phyloP scores from a whole-genome alignment of 2,888 invertebrate genomes.

The Notodonta ziczac region DNA sequence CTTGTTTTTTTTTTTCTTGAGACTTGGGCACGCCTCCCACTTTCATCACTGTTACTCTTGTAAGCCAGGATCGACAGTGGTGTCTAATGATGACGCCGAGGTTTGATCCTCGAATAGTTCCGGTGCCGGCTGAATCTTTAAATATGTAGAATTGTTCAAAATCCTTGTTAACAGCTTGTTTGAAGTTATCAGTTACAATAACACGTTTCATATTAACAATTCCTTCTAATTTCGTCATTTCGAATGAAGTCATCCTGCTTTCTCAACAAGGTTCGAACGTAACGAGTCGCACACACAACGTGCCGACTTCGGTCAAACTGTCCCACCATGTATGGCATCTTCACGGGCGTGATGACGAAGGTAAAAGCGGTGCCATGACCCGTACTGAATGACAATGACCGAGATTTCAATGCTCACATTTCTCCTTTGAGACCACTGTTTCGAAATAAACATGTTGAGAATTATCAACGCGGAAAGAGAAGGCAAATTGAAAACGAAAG shows the following conservation, averaged over 20 bases:
- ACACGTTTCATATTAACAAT: slow-evolving; percentile 8
- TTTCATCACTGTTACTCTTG: too few species aligned
- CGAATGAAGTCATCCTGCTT: slow-evolving; percentile 27
- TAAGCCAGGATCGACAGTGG: too few species aligned
- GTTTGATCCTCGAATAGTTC: too few species aligned
- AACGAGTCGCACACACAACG: slow-evolving; percentile 37
- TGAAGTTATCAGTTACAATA: not conserved
- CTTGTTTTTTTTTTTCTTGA: too few species aligned
- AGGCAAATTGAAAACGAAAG: slow-evolving; percentile 32
- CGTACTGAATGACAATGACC: slow-evolving; percentile 45
- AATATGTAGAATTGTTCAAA: too few species aligned
- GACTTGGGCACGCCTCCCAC: too few species aligned
- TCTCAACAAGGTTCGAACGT: slow-evolving; percentile 31
- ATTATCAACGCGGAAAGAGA: slow-evolving; percentile 25
- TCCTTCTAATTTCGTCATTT: slow-evolving; percentile 13
- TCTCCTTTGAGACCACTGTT: slow-evolving; percentile 53
- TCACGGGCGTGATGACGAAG: slow-evolving; percentile 17
- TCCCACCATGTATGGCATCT: slow-evolving; percentile 21
- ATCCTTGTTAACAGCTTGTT: not conserved
- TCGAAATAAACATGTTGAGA: slow-evolving; percentile 32
- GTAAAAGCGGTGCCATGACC: slow-evolving; percentile 22
- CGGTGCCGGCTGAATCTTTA: too few species aligned
- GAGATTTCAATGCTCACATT: slow-evolving; percentile 43
- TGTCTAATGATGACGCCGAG: too few species aligned
- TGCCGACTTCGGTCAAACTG: slow-evolving; percentile 24